Evolutionary conservation across 2,113 vertebrate species (phyloP).

Genomic region (Poeciliopsis prolifica): DNA sequence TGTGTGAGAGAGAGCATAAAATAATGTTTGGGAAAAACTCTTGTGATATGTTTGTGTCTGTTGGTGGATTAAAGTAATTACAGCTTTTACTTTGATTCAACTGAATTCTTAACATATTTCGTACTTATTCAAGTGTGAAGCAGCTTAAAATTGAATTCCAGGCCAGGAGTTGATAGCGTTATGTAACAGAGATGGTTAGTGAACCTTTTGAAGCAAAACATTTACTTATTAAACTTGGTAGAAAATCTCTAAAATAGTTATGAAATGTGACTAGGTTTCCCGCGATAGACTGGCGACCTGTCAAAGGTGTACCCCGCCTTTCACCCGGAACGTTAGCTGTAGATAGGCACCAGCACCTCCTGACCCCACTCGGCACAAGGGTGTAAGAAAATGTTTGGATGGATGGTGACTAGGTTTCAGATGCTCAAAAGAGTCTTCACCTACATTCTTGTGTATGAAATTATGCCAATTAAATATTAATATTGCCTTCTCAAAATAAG

Average conservation of each 20-base stretch:
- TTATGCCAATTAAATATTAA: not conserved
- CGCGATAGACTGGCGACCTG: too few species aligned
- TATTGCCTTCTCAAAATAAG: not conserved
- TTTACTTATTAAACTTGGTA: not conserved
- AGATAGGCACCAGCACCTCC: too few species aligned
- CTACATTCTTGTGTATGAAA: not conserved
- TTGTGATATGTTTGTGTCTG: not conserved
- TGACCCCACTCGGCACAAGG: too few species aligned
- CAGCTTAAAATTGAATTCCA: not conserved
- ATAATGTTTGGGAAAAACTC: not conserved
- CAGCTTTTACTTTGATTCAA: not conserved
- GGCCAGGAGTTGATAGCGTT: not conserved
- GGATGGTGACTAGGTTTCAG: not conserved
- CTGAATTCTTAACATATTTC: not conserved
- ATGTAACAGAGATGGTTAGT: not conserved
- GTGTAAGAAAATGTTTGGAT: too few species aligned
- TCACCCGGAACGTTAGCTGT: too few species aligned
- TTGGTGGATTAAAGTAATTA: not conserved
- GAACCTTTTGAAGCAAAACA: not conserved
- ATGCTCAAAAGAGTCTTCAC: not conserved
- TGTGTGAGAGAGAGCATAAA: constrained; percentile 14
- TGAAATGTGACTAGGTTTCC: not conserved
- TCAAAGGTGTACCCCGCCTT: too few species aligned
- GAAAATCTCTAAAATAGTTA: not conserved
- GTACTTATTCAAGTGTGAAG: not conserved